Base-by-base conservation (phyloP, 2,888 invertebrate genomes). In the Serrognathus titanus region DNA sequence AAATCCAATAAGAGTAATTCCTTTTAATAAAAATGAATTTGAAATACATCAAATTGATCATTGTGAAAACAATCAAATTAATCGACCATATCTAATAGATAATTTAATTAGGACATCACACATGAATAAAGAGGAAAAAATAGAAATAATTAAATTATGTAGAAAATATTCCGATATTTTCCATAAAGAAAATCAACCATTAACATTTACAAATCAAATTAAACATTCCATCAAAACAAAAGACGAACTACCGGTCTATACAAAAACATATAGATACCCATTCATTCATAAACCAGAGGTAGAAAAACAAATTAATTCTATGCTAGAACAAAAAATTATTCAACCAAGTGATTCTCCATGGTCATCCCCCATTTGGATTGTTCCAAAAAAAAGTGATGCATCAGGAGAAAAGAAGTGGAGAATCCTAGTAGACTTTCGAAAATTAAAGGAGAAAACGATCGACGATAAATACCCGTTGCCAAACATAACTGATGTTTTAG, bases 401-500 rank as follows among this genome's bases (percentile, higher is more conserved):
- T 24, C 40, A 5, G 51, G 55, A 8, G 16, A 51, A 39, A n/a
- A 24, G 6, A 58, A 58, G 48, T 58, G 50, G 50, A 9, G 58
- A 10, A 36, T 58, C 2, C 51, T 58, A 1, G 48, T 60, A 8
- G 60, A 60, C 38, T 60, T 49, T 41, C 12, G 55, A 9, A 55
- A 51, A 56, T 39, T 60, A 8, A 60, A 60, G 38, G 53, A 64
- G 20, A 62, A 58, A 31, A 63, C 62, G 0, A 53, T 63, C 8
- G 58, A 48, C 7, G 61, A 65, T 40, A 61, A 53, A 55, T 65
- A 51, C 37, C 61, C 63, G 1, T 31, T 65, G 7, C 64, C 66
- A 0, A 54, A 62, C 45, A 59, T 69, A 9, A 51, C 63, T 11
- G 62, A 64, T 45, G 55, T 65, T 31, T 48, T 65, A 7, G 64